These are phyloP conservation scores for Mimachlamys varia DNA, from an alignment of 2,888 invertebrate genomes.

Conservation along the genomic window DNA sequence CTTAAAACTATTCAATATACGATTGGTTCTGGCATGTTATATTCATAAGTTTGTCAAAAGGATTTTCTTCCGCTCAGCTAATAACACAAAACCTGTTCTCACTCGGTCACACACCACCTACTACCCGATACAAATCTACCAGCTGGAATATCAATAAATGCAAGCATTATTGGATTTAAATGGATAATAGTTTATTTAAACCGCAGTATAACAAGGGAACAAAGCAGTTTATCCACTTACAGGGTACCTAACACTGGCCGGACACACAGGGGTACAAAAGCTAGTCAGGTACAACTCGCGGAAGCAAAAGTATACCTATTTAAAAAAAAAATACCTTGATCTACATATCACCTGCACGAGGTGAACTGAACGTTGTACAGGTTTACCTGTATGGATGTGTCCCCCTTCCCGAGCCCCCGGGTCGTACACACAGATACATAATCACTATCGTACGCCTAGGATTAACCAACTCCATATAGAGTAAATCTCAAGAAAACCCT, in stretches of 20 bases:
- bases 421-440: background rate
- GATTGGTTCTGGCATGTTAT: background rate
- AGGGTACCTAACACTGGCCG: background rate
- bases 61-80: background rate
- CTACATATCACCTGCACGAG: background rate
- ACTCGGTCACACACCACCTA: background rate
- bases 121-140: background rate
- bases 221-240: background rate
- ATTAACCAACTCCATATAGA: background rate
- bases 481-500: conserved; percentile 10
- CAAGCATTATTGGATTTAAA: background rate
- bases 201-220: background rate
- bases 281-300: background rate
- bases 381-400: background rate
- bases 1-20: background rate
- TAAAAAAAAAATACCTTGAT: background rate
- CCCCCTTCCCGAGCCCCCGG: background rate
- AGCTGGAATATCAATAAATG: conserved; percentile 12
- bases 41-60: background rate
- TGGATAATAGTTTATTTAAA: background rate
- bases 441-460: background rate
- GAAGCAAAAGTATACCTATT: background rate
- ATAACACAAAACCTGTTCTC: background rate
- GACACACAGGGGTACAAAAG: background rate
- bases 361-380: background rate